Conservation (phyloP, 2,888 invertebrate genomes). For the Suillia variegata region DNA sequence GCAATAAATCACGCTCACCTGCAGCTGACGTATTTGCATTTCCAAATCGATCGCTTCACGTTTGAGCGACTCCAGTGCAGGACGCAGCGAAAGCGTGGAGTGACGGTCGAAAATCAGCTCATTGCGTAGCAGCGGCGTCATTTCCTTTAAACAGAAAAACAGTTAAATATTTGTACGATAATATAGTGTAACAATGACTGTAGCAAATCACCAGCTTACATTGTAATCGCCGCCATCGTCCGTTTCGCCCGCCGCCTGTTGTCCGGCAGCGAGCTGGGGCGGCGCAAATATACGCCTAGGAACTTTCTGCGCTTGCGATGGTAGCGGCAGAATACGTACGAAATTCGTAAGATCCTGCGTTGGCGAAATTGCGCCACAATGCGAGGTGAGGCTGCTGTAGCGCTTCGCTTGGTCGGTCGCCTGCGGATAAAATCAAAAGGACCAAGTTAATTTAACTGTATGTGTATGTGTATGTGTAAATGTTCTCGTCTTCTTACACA, state of each 20-base stretch:
- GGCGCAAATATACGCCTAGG: slow-evolving; percentile 67
- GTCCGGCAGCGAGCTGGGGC: slow-evolving; percentile 65
- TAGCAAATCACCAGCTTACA: slow-evolving; percentile 56
- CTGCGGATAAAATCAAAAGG: slow-evolving; percentile 60
- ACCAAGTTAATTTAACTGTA: not conserved
- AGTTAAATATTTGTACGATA: too few relatives aligned
- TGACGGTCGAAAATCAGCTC: slow-evolving; percentile 83
- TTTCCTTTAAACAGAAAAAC: slow-evolving; percentile 64
- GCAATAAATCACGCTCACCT: slow-evolving; percentile 59
- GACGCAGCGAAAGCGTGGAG: slow-evolving; percentile 72
- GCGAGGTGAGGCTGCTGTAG: slow-evolving; percentile 79
- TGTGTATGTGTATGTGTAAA: not conserved
- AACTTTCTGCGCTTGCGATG: slow-evolving; percentile 62
- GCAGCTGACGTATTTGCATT: slow-evolving; percentile 82
- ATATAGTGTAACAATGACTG: not conserved
- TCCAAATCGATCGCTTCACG: slow-evolving; percentile 86
- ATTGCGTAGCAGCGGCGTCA: slow-evolving; percentile 76
- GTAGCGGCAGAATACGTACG: slow-evolving; percentile 71
- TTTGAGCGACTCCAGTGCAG: slow-evolving; percentile 77
- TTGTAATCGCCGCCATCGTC: slow-evolving; percentile 61
- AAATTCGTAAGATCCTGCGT: slow-evolving; percentile 68
- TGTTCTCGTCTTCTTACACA: not conserved
- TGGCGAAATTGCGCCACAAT: slow-evolving; percentile 75
- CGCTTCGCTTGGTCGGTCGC: slow-evolving; percentile 81
- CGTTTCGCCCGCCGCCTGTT: slow-evolving; percentile 59